Conservation (phyloP, 2,113 vertebrate species). For the Notarius quadriscutis region DNA sequence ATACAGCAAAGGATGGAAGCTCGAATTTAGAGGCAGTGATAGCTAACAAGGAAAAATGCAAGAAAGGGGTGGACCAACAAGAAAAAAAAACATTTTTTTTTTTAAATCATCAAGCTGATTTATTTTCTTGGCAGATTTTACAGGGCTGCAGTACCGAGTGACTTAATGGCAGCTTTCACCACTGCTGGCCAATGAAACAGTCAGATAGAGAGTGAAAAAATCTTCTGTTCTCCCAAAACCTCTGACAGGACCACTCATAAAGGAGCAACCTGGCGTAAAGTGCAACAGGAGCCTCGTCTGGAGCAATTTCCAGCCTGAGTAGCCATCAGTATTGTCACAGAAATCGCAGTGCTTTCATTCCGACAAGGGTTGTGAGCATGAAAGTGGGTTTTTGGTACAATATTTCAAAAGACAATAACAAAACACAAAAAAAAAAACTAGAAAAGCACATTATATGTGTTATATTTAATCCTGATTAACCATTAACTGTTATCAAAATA, state of each 20-base stretch:
- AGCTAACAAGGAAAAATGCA: conserved; percentile 58
- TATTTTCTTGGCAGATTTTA: not conserved
- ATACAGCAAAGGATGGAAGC: conserved; percentile 48
- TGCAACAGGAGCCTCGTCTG: not conserved
- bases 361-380: not conserved
- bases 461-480: not conserved
- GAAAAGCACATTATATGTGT: not conserved
- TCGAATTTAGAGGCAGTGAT: conserved; percentile 45
- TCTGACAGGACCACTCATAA: not conserved
- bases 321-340: not conserved
- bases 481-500: not conserved
- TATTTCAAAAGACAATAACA: not conserved
- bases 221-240: not conserved
- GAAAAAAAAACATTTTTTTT: conserved; percentile 50
- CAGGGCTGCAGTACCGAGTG: not conserved
- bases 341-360: conserved; percentile 18
- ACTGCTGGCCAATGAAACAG: conserved; percentile 16
- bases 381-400: conserved; percentile 7
- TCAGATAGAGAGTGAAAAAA: not conserved
- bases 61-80: conserved; percentile 45
- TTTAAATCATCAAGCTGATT: conserved; percentile 25
- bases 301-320: conserved; percentile 24
- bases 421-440: not conserved
- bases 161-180: conserved; percentile 25
- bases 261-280: conserved; percentile 4